Percentiles rank a stretch among this genome's conserved stretches.
These are phyloP conservation scores for Oncorhynchus gorbuscha DNA, from an alignment of 2,113 vertebrate species.

Conservation along the genomic window DNA sequence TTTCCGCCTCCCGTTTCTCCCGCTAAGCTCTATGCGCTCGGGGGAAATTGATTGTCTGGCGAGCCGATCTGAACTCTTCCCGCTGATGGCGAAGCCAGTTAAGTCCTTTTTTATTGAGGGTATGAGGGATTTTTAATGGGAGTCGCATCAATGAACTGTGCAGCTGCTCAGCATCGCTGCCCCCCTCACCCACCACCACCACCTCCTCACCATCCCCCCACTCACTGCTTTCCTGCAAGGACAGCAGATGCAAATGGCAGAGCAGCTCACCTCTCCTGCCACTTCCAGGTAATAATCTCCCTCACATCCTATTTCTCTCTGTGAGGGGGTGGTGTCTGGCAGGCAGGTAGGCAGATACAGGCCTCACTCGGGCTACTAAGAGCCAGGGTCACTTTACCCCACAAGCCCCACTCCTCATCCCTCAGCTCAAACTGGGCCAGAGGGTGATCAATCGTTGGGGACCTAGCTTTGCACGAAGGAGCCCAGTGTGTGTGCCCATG, in stretches of 20 bases:
- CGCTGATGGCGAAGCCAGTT: slow-evolving; percentile 65
- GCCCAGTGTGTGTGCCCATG: slow-evolving; percentile 54
- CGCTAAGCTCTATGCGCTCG: slow-evolving; percentile 73
- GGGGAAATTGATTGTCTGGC: slow-evolving; percentile 82
- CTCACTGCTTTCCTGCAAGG: slow-evolving; percentile 36
- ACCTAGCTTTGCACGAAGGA: slow-evolving; percentile 50
- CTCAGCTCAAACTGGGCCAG: slow-evolving; percentile 49
- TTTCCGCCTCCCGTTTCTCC: slow-evolving; percentile 70
- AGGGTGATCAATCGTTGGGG: slow-evolving; percentile 50
- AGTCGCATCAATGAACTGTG: slow-evolving; percentile 77
- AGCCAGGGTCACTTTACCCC: slow-evolving; percentile 58
- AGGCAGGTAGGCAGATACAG: slow-evolving; percentile 4
- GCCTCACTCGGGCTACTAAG: neutral
- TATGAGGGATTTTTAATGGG: slow-evolving; percentile 79
- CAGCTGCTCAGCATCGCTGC: slow-evolving; percentile 59
- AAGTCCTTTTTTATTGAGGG: slow-evolving; percentile 82
- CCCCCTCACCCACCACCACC: slow-evolving; percentile 26
- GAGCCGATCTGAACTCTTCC: slow-evolving; percentile 75
- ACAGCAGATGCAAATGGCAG: slow-evolving; percentile 57
- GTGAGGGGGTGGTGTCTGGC: slow-evolving; percentile 4
- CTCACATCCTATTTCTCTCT: slow-evolving; percentile 31
- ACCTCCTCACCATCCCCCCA: slow-evolving; percentile 26
- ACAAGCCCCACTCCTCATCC: slow-evolving; percentile 23
- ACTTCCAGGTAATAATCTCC: too few relatives aligned
- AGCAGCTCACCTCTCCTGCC: slow-evolving; percentile 39